phyloP scores from a whole-genome alignment of 2,888 invertebrate species.

The Camptogramma bilineatum region DNA sequence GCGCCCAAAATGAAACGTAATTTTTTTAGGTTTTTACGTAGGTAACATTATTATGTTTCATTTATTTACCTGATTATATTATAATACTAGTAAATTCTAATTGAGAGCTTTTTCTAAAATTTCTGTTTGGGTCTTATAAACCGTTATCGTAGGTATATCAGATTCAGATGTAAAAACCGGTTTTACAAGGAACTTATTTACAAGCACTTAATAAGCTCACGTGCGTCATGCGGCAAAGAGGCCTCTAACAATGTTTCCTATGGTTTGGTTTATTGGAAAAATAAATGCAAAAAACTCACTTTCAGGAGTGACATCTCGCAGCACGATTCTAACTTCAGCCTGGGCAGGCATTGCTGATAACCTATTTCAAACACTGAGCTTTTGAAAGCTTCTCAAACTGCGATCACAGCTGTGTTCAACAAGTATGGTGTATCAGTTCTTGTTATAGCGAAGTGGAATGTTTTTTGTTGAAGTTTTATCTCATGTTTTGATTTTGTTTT shows the following conservation, averaged over 20 bases:
- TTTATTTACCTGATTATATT: no score
- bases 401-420: conserved; percentile 1
- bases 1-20: no score
- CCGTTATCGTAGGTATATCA: neutral
- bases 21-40: no score
- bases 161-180: neutral
- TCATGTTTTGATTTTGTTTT: conserved; percentile 48
- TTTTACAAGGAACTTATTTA: neutral
- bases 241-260: neutral
- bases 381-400: conserved; percentile 29
- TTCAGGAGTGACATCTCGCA: conserved; percentile 76
- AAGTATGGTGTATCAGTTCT: neutral
- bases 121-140: neutral
- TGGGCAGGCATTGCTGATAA: conserved; percentile 72
- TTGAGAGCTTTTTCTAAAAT: neutral
- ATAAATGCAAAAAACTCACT: conserved; percentile 60
- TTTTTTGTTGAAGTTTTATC: conserved; percentile 43
- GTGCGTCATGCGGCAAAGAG: neutral
- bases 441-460: neutral
- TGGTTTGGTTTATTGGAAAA: neutral
- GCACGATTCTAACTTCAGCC: conserved; percentile 66
- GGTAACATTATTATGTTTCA: no score
- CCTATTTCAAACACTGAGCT: conserved; percentile 34
- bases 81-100: no score
- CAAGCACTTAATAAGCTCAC: conserved; percentile 1